phyloP scores from a whole-genome alignment of 2,888 invertebrate species.

The Adelognathus sp. region DNA sequence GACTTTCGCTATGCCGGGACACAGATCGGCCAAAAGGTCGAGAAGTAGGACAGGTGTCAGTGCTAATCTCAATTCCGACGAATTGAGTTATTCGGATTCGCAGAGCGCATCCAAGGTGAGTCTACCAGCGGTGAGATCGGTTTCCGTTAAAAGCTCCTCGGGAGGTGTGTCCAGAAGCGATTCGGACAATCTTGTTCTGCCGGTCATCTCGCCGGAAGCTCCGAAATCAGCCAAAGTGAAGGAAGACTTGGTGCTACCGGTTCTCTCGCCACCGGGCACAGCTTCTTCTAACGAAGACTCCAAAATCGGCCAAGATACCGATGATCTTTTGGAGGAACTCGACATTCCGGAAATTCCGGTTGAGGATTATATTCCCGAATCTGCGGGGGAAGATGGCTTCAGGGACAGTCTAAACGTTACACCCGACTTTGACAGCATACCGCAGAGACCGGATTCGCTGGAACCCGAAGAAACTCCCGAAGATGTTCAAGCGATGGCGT shows the following conservation, averaged over 20 bases:
- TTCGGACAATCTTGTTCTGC: constrained; percentile 69
- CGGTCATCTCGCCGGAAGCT: constrained; percentile 73
- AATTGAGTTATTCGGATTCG: constrained; percentile 28
- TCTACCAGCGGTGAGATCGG: constrained; percentile 73
- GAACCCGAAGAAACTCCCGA: constrained; percentile 56
- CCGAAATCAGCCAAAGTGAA: constrained; percentile 65
- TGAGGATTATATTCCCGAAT: constrained; percentile 40
- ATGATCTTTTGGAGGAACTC: not conserved
- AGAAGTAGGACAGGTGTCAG: constrained; percentile 21
- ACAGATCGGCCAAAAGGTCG: constrained; percentile 57
- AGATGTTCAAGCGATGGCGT: constrained; percentile 17
- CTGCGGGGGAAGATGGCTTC: constrained; percentile 74
- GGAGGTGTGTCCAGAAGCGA: constrained; percentile 64
- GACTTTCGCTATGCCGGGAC: constrained; percentile 46
- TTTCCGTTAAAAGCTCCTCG: constrained; percentile 61
- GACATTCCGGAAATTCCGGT: constrained; percentile 29
- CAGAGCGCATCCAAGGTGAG: constrained; percentile 61
- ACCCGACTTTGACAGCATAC: constrained; percentile 65
- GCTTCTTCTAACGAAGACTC: constrained; percentile 53
- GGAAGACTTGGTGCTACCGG: constrained; percentile 71
- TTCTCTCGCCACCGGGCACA: constrained; percentile 63
- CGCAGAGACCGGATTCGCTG: constrained; percentile 69
- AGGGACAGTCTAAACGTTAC: constrained; percentile 81
- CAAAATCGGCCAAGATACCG: constrained; percentile 46
- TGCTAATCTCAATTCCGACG: constrained; percentile 35